A percentile compares a stretch with the other conserved stretches of the same genome.
These are phyloP conservation scores for Coracias cyanogaster DNA, from an alignment of 2,797 vertebrate genomes.

Conservation along the genomic window DNA sequence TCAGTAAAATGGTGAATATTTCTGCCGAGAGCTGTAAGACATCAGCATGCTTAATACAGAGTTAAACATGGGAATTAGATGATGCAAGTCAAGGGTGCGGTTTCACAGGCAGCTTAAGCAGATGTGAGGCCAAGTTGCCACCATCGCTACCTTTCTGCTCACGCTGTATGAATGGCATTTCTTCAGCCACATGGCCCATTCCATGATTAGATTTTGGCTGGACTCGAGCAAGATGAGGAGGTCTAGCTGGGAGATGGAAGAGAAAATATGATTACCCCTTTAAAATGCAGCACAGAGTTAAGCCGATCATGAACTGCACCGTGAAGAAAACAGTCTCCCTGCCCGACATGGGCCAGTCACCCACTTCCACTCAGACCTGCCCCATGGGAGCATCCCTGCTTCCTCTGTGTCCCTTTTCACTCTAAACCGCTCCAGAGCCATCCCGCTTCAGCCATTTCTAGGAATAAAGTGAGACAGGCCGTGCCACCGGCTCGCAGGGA, in stretches of 20 bases:
- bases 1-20: not conserved
- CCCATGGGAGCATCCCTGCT: not conserved
- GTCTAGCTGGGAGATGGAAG: not conserved
- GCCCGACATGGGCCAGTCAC: accelerated
- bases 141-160: not conserved
- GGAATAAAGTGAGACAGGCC: not conserved
- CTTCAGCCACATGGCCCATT: not conserved
- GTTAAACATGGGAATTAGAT: not conserved
- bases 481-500: not conserved
- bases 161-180: not conserved
- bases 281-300: not conserved
- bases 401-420: not conserved
- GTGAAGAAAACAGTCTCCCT: not conserved
- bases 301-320: not conserved
- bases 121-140: not conserved
- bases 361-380: not conserved
- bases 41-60: not conserved
- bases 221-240: not conserved
- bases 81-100: not conserved
- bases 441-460: accelerated
- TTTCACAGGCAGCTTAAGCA: not conserved
- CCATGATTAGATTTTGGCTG: not conserved
- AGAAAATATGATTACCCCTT: not conserved
- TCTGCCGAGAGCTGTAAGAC: not conserved
- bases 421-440: accelerated